phyloP scores from a whole-genome alignment of 2,113 vertebrate species.

The Oenanthe melanoleuca region DNA sequence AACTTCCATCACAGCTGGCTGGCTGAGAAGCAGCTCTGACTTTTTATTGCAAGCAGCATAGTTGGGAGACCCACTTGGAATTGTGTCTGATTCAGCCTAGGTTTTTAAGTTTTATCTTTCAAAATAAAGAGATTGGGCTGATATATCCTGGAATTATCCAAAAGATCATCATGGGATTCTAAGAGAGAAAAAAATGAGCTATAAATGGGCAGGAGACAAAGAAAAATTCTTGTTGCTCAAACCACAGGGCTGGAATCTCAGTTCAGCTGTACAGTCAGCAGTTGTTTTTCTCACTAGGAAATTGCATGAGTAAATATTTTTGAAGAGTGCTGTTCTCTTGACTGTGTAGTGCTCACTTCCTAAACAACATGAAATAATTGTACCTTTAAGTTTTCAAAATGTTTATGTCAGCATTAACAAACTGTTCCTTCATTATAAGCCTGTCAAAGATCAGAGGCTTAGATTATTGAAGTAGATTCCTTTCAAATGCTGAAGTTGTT shows the following conservation, averaged over 20 bases:
- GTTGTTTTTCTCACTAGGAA: conserved; percentile 61
- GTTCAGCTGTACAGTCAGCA: conserved; percentile 1
- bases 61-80: not conserved
- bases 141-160: not conserved
- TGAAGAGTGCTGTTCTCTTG: conserved; percentile 48
- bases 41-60: not conserved
- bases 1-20: not conserved
- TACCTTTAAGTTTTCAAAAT: conserved; percentile 66
- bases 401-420: conserved; percentile 79
- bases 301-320: conserved; percentile 71
- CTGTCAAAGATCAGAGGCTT: conserved; percentile 81
- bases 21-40: not conserved
- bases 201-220: conserved; percentile 23
- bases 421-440: conserved; percentile 80
- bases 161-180: not conserved
- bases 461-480: conserved; percentile 81
- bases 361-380: conserved; percentile 67
- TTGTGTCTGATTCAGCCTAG: not conserved
- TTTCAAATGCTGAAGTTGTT: conserved; percentile 78
- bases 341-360: conserved; percentile 62
- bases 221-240: conserved; percentile 7
- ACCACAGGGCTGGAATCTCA: conserved; percentile 18
- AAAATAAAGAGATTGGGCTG: not conserved
- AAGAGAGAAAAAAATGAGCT: not conserved
- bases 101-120: not conserved